Evolutionary conservation across 2,797 vertebrate species (phyloP).

Genomic region (Phrynocephalus guinanensis): DNA sequence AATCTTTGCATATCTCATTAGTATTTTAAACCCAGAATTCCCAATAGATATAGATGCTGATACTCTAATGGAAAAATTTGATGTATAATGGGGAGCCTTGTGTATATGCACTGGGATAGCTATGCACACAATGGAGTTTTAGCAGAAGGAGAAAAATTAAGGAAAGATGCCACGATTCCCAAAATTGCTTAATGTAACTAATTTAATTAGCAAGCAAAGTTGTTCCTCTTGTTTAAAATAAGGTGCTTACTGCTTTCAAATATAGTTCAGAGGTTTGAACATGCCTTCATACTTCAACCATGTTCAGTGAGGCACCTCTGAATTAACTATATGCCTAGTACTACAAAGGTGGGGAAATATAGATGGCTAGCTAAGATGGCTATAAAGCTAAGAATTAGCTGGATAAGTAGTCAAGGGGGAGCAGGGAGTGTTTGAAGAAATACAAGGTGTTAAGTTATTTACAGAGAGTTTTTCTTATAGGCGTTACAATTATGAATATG

Average conservation of each 20-base stretch:
- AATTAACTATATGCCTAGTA: background rate
- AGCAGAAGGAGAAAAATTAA: background rate
- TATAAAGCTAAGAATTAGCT: too few species aligned
- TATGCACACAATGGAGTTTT: slow-evolving; percentile 9
- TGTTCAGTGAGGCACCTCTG: background rate
- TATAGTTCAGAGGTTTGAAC: background rate
- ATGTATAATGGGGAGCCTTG: background rate
- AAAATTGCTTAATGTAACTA: too few species aligned
- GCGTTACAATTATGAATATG: too few species aligned
- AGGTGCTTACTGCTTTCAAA: background rate
- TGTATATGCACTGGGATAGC: slow-evolving; percentile 21
- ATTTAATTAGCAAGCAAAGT: background rate
- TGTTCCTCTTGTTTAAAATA: background rate
- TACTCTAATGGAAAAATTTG: background rate
- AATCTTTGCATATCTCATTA: slow-evolving; percentile 19
- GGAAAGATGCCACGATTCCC: background rate
- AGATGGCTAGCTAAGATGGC: too few species aligned
- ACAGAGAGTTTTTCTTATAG: too few species aligned
- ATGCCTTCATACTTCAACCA: background rate
- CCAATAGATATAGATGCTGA: background rate
- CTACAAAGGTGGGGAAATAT: background rate
- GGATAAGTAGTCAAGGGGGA: too few species aligned
- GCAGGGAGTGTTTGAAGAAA: too few species aligned
- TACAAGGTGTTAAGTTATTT: too few species aligned
- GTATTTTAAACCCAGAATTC: slow-evolving; percentile 19